These are phyloP conservation scores for Allenopithecus nigroviridis DNA, from an alignment of 2,797 vertebrate species.

Conservation along the genomic window DNA sequence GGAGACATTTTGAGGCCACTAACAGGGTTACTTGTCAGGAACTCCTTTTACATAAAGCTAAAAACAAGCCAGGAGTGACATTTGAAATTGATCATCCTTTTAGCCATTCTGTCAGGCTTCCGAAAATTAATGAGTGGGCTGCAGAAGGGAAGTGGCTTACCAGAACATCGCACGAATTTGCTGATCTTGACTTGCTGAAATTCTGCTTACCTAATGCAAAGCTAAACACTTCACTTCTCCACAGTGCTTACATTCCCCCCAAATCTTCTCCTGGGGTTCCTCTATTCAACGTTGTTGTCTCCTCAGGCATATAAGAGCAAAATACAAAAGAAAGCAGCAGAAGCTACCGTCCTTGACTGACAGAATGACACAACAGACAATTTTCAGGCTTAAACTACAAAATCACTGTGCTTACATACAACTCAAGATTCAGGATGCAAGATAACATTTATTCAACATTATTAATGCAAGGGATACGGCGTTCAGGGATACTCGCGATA, in stretches of 20 bases:
- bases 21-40: conserved; percentile 67
- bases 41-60: conserved; percentile 64
- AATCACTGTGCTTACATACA: not conserved
- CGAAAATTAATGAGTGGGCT: conserved; percentile 71
- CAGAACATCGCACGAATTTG: conserved; percentile 58
- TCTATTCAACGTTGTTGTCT: not conserved
- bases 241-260: not conserved
- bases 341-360: not conserved
- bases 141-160: conserved; percentile 66
- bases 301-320: not conserved
- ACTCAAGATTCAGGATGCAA: not conserved
- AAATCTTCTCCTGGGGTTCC: not conserved
- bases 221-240: conserved; percentile 26
- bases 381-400: not conserved
- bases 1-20: conserved; percentile 71
- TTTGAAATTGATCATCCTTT: conserved; percentile 64
- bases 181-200: conserved; percentile 67
- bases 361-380: not conserved
- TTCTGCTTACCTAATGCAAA: conserved; percentile 74
- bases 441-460: not conserved
- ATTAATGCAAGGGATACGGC: not conserved
- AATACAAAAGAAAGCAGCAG: not conserved
- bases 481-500: not conserved
- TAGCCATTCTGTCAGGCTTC: conserved; percentile 69
- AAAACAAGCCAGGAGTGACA: conserved; percentile 62